These are phyloP conservation scores for Pterophyllum scalare DNA, from an alignment of 2,113 vertebrate genomes.

Conservation along the genomic window DNA sequence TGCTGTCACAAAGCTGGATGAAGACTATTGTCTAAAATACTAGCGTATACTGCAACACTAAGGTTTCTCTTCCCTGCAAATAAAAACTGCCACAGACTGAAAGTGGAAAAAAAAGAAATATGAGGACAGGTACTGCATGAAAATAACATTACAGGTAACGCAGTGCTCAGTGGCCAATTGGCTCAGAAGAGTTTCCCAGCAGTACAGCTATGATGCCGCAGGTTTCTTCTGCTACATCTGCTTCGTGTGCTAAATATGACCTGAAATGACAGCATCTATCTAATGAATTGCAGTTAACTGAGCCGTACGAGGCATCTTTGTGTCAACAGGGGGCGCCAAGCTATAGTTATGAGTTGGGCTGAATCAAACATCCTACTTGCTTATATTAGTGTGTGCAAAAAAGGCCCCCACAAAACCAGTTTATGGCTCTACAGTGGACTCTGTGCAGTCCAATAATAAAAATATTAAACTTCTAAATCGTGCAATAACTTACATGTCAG, in stretches of 20 bases:
- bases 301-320: background rate
- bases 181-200: background rate
- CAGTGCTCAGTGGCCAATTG: background rate
- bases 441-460: background rate
- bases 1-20: background rate
- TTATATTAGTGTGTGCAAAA: background rate
- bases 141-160: background rate
- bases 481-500: background rate
- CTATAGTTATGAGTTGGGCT: conserved; percentile 7
- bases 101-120: background rate
- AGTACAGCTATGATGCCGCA: background rate
- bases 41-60: background rate
- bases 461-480: background rate
- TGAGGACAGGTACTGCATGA: background rate
- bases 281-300: background rate
- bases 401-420: background rate
- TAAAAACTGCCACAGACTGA: background rate
- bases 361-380: background rate
- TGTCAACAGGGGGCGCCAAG: conserved; percentile 66
- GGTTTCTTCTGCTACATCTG: background rate
- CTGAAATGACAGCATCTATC: background rate
- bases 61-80: background rate
- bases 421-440: background rate
- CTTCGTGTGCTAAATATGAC: background rate
- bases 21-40: background rate